Base-by-base conservation (phyloP, 92 coral and sea anemone species). In the Parazoanthus swiftii region DNA sequence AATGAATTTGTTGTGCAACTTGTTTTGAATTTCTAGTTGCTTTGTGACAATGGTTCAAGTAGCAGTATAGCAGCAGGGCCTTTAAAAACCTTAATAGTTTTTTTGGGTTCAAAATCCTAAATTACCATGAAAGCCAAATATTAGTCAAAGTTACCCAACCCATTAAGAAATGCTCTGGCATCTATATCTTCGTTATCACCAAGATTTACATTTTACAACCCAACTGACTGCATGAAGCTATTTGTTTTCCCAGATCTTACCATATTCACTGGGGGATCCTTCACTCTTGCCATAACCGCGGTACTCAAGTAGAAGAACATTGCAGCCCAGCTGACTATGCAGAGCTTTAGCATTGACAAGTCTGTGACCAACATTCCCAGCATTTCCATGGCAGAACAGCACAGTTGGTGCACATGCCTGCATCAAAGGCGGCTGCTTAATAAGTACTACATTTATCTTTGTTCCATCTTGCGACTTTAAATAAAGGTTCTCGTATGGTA, bases 211-310 rank as follows among this genome's bases (percentile, higher is more conserved):
- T 14, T 54, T 3, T 14, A 54, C 3, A 14, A 54, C 4, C 59
- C 59, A 13, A 54, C 3, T 54, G 59, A 54, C 2, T 54, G 59
- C 0, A 0, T 13, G 59, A 54, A 54, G 59, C 20, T 0, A n/a
- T 21, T 10, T 37, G n/a, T 85, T 29, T 18, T 6, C 7, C 23
- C 46, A 79, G 36, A 0, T 77, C 97, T 71, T 85, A 97, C 99
- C 99, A 88, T 94, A 89, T 89, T 97, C 99, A 92, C 98, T 97
- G 13, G 99, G 99, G 0, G 95, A 94, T 16, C 99, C 99, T 44
- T 92, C 99, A 71, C 99, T 97, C 77, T 94, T 95, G 59, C 99
- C 99, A 82, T 97, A 97, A 2, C 99, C 99, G 65, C 99, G 92
- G 81, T 97, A 97, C 82, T 97, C 99, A 79, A 95, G 95, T n/a